Percentiles rank a stretch among this genome's conserved stretches.
Evolutionary conservation across 1,140 invertebrate species (phyloP).

Genomic region (Marisa cornuarietis): DNA sequence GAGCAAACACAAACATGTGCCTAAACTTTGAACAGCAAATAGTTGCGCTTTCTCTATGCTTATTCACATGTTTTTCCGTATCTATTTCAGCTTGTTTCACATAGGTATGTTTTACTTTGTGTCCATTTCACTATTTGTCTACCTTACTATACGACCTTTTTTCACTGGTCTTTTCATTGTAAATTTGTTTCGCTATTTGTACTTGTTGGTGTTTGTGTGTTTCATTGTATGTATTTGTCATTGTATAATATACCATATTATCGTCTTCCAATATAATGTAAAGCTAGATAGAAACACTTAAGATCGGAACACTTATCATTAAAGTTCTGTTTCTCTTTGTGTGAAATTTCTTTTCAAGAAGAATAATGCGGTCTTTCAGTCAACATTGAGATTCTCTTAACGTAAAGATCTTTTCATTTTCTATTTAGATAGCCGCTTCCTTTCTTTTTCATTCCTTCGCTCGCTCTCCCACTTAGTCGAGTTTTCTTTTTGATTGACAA

Average conservation of each 20-base stretch:
- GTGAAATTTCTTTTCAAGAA: not conserved
- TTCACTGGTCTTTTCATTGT: not conserved
- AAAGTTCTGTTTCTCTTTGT: not conserved
- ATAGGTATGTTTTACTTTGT: too few relatives aligned
- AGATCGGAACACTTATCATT: too few relatives aligned
- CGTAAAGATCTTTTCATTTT: not conserved
- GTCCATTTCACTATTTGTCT: not conserved
- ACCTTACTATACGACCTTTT: not conserved
- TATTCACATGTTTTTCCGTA: not conserved
- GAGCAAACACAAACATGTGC: too few relatives aligned
- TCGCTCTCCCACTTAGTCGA: not conserved
- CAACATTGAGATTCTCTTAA: not conserved
- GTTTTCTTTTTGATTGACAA: constrained; percentile 5
- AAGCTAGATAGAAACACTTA: too few relatives aligned
- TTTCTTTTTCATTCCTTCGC: not conserved
- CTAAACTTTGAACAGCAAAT: too few relatives aligned
- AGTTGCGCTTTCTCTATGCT: not conserved
- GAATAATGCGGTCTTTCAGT: not conserved
- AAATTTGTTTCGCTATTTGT: not conserved
- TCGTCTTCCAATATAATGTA: not conserved
- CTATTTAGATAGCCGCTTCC: not conserved
- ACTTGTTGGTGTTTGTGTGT: constrained; percentile 1
- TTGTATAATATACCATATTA: too few relatives aligned
- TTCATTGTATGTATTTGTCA: not conserved
- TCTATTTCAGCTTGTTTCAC: not conserved